A percentile compares a stretch with the other conserved stretches of the same genome.
Evolutionary conservation across 1,140 invertebrate genomes (phyloP).

Genomic region (Zeugodacus cucurbitae): DNA sequence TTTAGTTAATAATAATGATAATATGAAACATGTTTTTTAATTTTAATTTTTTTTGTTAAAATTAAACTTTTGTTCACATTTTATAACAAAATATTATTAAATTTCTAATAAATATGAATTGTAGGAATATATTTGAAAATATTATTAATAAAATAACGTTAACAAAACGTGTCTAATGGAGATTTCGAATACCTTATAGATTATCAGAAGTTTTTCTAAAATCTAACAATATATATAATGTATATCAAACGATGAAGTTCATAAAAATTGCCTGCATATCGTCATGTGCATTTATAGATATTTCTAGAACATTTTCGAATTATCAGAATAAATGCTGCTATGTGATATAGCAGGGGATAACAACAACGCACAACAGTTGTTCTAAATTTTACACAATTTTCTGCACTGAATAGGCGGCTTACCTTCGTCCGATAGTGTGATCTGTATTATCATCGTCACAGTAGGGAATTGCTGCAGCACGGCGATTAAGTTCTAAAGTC

Average conservation of each 20-base stretch:
- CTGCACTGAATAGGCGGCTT: neutral
- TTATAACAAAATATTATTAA: no score
- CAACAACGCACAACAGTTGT: neutral
- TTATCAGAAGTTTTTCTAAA: no score
- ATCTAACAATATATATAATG: neutral
- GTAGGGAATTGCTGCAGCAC: conserved; percentile 48
- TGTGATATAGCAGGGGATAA: no score
- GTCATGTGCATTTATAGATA: neutral
- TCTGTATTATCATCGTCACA: conserved; percentile 55
- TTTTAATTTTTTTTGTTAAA: neutral
- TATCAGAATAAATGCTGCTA: neutral
- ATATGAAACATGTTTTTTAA: no score
- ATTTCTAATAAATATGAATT: no score
- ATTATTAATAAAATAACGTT: no score
- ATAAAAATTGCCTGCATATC: no score
- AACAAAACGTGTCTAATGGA: no score
- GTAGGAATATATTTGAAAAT: no score
- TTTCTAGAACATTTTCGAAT: neutral
- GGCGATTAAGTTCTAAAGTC: neutral
- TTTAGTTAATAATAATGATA: neutral
- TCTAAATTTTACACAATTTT: neutral
- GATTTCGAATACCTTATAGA: no score
- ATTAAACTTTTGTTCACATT: neutral
- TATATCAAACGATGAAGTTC: neutral
- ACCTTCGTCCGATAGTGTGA: conserved; percentile 59